A percentile compares a stretch with the other conserved stretches of the same genome.
These are phyloP conservation scores for Drosophila funebris DNA, from an alignment of 1,140 invertebrate genomes.

Conservation along the genomic window DNA sequence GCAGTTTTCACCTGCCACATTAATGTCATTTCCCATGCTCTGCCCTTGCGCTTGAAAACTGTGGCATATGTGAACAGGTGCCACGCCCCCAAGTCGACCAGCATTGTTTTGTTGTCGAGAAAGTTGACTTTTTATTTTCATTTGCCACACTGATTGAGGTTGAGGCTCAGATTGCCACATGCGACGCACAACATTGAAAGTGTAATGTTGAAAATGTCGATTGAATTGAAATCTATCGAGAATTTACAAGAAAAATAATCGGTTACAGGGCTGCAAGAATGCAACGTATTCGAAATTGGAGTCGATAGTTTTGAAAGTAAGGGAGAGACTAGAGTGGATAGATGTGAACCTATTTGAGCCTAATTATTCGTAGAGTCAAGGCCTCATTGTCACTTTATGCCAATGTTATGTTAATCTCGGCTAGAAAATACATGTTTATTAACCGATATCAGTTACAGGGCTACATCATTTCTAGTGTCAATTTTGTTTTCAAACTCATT, in stretches of 20 bases:
- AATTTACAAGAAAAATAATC: no score
- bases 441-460: background rate
- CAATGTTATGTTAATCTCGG: no score
- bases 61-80: constrained; percentile 40
- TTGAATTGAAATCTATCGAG: no score
- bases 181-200: background rate
- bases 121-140: constrained; percentile 46
- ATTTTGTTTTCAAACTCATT: background rate
- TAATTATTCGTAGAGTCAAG: no score
- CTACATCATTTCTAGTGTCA: background rate
- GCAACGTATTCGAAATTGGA: no score
- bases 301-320: no score
- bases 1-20: constrained; percentile 26
- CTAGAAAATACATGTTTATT: no score
- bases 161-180: constrained; percentile 7
- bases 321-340: no score
- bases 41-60: constrained; percentile 40
- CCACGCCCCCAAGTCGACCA: constrained; percentile 47
- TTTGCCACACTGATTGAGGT: background rate
- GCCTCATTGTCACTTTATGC: no score
- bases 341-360: no score
- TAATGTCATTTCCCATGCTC: constrained; percentile 21
- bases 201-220: no score
- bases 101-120: constrained; percentile 54
- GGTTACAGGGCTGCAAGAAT: no score